Base-by-base conservation (phyloP, 2,888 invertebrate species). In the Onchidella celtica region DNA sequence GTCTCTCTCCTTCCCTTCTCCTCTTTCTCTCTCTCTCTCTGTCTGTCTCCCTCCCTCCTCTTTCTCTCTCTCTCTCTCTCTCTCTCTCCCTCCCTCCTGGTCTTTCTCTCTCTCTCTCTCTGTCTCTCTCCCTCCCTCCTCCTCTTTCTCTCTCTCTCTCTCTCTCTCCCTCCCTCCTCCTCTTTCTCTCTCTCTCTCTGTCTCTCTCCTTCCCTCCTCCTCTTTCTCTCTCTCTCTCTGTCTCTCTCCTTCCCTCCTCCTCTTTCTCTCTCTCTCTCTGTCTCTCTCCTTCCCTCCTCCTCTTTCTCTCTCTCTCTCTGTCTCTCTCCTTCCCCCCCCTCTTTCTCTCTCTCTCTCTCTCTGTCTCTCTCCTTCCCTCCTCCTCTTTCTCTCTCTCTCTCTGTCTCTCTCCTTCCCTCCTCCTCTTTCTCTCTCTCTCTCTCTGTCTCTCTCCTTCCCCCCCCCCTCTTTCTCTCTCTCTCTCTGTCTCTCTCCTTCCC, bases 391-490 rank as follows among this genome's bases (percentile, higher is more conserved):
- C 75, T 75, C n/a, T 63, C 65, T 63, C 9, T 63, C 47, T 65
- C 38, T 75, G 34, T 75, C 27, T 75, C 47, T 32, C 27, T 29
- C 3, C 32, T 32, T 59, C 47, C 14, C 21, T 59, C 61, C 59
- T 32, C 24, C 73, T 59, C 11, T 59, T 29, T 32, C 66, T 66
- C 21, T 29, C 47, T 27, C 24, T 40, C 47, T 38, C 24, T 70
- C 70, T 70, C 47, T 38, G 14, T 38, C 21, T 36, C 61, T 29
- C 47, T 68, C 68, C 68, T 11, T 68, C 55, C 40, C 68, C 47
- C 77, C 57, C 55, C 66, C 68, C 66, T 55, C 68, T 68, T 40
- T 68, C 40, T n/a, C n/a, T n/a, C n/a, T n/a, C n/a, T n/a, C n/a
- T n/a, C n/a, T n/a, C n/a, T n/a, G n/a, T n/a, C 40, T 3, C 70